phyloP scores from a whole-genome alignment of 1,140 invertebrate genomes.

The Zaprionus tsacasi region DNA sequence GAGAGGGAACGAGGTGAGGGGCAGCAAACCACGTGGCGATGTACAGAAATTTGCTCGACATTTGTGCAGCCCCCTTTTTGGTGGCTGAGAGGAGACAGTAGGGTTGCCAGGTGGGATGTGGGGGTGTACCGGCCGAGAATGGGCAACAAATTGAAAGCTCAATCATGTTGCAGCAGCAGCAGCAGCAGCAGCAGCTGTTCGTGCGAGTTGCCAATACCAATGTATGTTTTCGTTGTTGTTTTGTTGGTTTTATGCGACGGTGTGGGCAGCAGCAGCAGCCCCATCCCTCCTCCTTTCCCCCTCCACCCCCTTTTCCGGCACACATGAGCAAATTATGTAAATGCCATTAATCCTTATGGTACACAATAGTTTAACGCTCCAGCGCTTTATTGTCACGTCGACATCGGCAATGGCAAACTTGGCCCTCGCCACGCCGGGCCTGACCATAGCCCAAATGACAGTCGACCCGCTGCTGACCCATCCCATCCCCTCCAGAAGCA shows the following conservation, averaged over 20 bases:
- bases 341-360: slow-evolving; percentile 81
- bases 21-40: slow-evolving; percentile 47
- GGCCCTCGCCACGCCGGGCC: slow-evolving; percentile 17
- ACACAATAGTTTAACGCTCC: slow-evolving; percentile 80
- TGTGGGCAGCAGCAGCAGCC: slow-evolving; percentile 16
- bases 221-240: slow-evolving; percentile 37
- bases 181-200: slow-evolving; percentile 65
- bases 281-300: slow-evolving; percentile 10
- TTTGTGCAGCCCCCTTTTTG: background rate
- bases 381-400: slow-evolving; percentile 79
- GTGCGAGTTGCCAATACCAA: slow-evolving; percentile 66
- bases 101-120: background rate
- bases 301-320: slow-evolving; percentile 9
- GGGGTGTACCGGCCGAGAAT: slow-evolving; percentile 29
- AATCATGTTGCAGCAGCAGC: slow-evolving; percentile 76
- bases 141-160: slow-evolving; percentile 76
- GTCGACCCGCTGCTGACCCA: slow-evolving; percentile 1
- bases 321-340: slow-evolving; percentile 75
- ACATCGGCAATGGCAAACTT: slow-evolving; percentile 59
- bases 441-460: slow-evolving; percentile 47
- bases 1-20: background rate
- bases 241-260: slow-evolving; percentile 49
- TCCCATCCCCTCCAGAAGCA: background rate
- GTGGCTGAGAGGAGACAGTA: too few relatives aligned
- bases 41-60: slow-evolving; percentile 41